phyloP scores from a whole-genome alignment of 2,888 invertebrate genomes.

The Caenorhabditis drosophilae region DNA sequence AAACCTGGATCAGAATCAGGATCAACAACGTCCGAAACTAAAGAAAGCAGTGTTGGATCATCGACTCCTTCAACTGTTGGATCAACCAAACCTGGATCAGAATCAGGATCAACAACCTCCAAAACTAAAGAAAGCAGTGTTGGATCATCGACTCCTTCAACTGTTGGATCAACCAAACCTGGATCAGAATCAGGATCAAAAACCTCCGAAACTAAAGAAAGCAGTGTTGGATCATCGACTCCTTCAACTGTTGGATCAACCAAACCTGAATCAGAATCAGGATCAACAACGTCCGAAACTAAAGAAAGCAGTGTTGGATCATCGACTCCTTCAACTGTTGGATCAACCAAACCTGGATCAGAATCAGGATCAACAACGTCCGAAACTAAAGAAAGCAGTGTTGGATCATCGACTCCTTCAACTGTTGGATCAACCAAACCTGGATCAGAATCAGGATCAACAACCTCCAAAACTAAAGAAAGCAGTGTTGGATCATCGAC shows the following conservation, averaged over 20 bases:
- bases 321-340: conserved; percentile 4
- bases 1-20: conserved; percentile 1
- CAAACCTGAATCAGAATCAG: conserved; percentile 7
- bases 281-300: conserved; percentile 3
- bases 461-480: too few species aligned
- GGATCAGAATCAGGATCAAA: conserved; percentile 1
- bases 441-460: too few species aligned
- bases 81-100: background rate
- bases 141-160: conserved; percentile 4
- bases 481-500: too few species aligned
- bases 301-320: conserved; percentile 1
- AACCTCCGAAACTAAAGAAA: background rate
- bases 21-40: background rate
- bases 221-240: background rate
- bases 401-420: too few species aligned
- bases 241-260: background rate
- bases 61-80: background rate
- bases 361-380: too few species aligned
- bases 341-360: background rate
- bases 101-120: conserved; percentile 8
- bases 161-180: background rate
- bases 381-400: too few species aligned
- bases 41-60: background rate
- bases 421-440: too few species aligned
- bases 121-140: background rate